A percentile compares a stretch with the other conserved stretches of the same genome.
These are phyloP conservation scores for Maniola jurtina DNA, from an alignment of 1,140 invertebrate species.

Conservation along the genomic window DNA sequence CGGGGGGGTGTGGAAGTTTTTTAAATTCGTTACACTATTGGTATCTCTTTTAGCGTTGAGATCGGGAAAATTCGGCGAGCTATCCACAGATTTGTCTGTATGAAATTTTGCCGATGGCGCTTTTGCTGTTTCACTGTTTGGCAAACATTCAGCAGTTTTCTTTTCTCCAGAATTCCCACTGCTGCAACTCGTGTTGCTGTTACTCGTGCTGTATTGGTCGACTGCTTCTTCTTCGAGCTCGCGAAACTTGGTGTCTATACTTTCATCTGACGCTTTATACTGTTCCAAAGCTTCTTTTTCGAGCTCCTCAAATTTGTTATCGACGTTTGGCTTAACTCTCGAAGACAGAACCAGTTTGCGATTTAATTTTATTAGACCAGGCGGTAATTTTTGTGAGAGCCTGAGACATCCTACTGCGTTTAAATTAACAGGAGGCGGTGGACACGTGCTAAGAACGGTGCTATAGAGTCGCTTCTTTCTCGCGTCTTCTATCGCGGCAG, in stretches of 20 bases:
- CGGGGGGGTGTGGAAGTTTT: conserved; percentile 73
- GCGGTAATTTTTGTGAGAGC: conserved; percentile 59
- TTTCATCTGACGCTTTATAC: conserved; percentile 75
- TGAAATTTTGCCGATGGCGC: conserved; percentile 58
- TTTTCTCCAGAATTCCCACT: conserved; percentile 61
- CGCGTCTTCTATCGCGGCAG: conserved; percentile 48
- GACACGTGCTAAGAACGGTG: conserved; percentile 67
- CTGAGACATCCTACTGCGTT: conserved; percentile 51
- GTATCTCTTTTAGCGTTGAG: conserved; percentile 57
- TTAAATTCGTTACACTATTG: conserved; percentile 67
- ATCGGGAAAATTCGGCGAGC: conserved; percentile 72
- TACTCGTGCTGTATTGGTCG: conserved; percentile 73
- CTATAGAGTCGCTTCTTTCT: conserved; percentile 70
- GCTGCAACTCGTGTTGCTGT: conserved; percentile 73
- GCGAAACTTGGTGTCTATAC: conserved; percentile 71
- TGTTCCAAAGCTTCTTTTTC: conserved; percentile 76
- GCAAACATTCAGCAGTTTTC: conserved; percentile 30
- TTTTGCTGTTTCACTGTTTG: conserved; percentile 39
- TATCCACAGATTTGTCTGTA: conserved; percentile 62
- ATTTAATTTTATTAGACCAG: conserved; percentile 64
- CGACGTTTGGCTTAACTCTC: conserved; percentile 52
- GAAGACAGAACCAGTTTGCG: conserved; percentile 60
- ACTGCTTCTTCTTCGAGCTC: conserved; percentile 72
- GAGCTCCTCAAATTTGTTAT: conserved; percentile 70
- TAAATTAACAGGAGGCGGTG: conserved; percentile 50